These are phyloP conservation scores for Oasisia sp. DNA, from an alignment of 2,888 invertebrate genomes.

Conservation along the genomic window DNA sequence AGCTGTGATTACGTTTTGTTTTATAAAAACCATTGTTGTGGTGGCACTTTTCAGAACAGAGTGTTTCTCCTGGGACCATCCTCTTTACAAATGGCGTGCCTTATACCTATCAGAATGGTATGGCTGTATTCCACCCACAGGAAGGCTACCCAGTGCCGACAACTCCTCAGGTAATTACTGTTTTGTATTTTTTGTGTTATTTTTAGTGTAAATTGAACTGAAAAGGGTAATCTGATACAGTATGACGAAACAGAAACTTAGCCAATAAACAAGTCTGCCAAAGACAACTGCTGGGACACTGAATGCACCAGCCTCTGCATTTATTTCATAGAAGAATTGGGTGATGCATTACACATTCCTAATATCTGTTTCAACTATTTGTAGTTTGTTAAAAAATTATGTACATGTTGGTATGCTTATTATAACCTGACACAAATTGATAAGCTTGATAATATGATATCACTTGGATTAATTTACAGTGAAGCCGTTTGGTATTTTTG, in stretches of 20 bases:
- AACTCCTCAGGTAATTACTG: constrained; percentile 23
- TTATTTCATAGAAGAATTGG: neutral
- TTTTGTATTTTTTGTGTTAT: neutral
- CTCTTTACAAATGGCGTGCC: constrained; percentile 69
- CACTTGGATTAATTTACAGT: neutral
- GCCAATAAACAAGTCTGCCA: neutral
- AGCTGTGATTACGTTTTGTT: neutral
- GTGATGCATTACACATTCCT: neutral
- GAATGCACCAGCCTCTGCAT: neutral
- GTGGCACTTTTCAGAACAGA: neutral
- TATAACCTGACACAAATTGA: neutral
- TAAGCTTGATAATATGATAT: neutral
- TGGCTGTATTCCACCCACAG: constrained; percentile 66
- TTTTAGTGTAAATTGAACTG: neutral
- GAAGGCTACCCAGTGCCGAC: constrained; percentile 47
- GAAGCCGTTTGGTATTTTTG: neutral
- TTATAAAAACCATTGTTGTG: neutral
- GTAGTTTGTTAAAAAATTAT: neutral
- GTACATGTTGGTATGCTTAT: neutral
- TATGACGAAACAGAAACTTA: neutral
- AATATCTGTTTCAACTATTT: neutral
- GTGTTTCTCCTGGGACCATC: constrained; percentile 64
- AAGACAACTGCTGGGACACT: neutral
- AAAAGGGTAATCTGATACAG: neutral
- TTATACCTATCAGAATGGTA: constrained; percentile 67